Evolutionary conservation across 1,140 invertebrate genomes (phyloP).

Genomic region (Magallana ariakensis): DNA sequence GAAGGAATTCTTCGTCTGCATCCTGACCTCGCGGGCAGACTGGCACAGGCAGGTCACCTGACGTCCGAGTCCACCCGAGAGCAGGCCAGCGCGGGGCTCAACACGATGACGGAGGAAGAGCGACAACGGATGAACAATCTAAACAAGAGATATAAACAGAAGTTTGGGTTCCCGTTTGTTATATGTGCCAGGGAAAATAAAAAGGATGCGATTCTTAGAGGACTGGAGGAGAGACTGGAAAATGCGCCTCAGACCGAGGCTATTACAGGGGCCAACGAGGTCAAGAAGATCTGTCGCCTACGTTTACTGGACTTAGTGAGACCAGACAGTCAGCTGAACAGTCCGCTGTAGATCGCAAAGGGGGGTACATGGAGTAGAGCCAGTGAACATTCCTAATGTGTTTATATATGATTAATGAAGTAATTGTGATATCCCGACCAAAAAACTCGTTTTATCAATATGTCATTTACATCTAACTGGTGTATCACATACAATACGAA

Average conservation of each 20-base stretch:
- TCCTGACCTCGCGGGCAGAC: slow-evolving; percentile 85
- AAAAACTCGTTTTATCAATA: too few relatives aligned
- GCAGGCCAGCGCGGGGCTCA: slow-evolving; percentile 83
- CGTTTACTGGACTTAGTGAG: slow-evolving; percentile 82
- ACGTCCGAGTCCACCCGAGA: slow-evolving; percentile 84
- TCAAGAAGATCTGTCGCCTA: slow-evolving; percentile 85
- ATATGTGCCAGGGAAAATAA: slow-evolving; percentile 86
- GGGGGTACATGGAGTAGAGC: too few relatives aligned
- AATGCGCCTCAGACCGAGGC: slow-evolving; percentile 83
- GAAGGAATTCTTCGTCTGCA: slow-evolving; percentile 63
- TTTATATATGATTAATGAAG: too few relatives aligned
- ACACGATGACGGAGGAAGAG: slow-evolving; percentile 81
- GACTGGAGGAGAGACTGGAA: slow-evolving; percentile 81
- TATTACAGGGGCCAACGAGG: slow-evolving; percentile 83
- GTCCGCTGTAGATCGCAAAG: not conserved
- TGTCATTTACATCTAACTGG: too few relatives aligned
- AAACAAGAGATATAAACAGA: slow-evolving; percentile 84
- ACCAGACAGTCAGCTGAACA: slow-evolving; percentile 12
- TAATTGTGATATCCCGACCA: too few relatives aligned
- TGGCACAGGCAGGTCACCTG: slow-evolving; percentile 81
- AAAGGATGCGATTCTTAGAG: slow-evolving; percentile 83
- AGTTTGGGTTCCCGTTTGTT: slow-evolving; percentile 87
- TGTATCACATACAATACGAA: too few relatives aligned
- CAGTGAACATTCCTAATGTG: too few relatives aligned
- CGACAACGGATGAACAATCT: slow-evolving; percentile 80